Percentiles rank a stretch among this genome's conserved stretches.
Evolutionary conservation across 2,113 vertebrate genomes (phyloP).

Genomic region (Gymnarchus niloticus): DNA sequence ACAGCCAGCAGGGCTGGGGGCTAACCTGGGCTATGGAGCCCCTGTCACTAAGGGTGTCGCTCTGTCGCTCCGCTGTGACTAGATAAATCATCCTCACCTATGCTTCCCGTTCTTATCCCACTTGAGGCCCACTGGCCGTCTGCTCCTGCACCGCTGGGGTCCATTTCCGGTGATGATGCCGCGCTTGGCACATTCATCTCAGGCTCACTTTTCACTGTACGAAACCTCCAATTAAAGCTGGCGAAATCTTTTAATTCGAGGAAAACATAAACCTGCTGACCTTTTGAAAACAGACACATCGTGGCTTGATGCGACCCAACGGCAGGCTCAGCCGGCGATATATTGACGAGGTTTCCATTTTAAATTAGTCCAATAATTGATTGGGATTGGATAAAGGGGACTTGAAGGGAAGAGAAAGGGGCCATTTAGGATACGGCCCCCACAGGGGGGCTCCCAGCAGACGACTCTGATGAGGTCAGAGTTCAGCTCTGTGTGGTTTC

Average conservation of each 20-base stretch:
- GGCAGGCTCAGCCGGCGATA: background rate
- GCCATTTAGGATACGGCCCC: background rate
- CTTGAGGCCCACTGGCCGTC: background rate
- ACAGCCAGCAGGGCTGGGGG: constrained; percentile 44
- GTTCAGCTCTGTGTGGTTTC: constrained; percentile 18
- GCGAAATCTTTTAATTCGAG: background rate
- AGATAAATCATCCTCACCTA: constrained; percentile 36
- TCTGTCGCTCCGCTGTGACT: constrained; percentile 35
- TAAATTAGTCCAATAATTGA: constrained; percentile 4
- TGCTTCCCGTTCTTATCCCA: constrained; percentile 35
- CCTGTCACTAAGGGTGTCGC: constrained; percentile 45
- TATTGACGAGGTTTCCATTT: background rate
- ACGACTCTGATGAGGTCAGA: background rate
- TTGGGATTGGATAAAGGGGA: background rate
- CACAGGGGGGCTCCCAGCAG: background rate
- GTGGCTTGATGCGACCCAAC: background rate
- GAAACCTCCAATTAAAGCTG: background rate
- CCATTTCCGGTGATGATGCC: background rate
- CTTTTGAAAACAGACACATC: background rate
- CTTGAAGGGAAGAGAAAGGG: background rate
- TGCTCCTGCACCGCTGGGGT: background rate
- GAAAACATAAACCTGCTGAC: too few species aligned
- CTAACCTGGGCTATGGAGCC: constrained; percentile 28
- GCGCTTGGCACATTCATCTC: background rate
- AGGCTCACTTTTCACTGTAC: background rate